Base-by-base conservation (phyloP, 1,140 invertebrate species). In the Leptinotarsa texana region DNA sequence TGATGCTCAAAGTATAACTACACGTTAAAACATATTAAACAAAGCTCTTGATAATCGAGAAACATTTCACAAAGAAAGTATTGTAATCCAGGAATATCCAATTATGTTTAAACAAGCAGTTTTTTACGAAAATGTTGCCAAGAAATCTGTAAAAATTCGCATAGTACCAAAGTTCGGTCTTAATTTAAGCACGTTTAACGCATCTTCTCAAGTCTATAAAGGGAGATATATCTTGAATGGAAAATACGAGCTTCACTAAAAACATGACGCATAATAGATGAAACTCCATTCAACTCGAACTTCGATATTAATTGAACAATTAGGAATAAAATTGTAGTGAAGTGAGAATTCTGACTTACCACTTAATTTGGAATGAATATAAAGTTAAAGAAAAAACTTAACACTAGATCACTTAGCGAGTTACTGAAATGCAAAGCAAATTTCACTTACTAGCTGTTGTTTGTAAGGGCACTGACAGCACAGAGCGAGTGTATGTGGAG, bases 401-500 rank as follows among this genome's bases (percentile, higher is more conserved):
- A 33, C 47, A 57, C 18, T 27, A 68, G 66, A 42, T 27, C 66
- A 42, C 66, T n/a, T 18, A 42, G n/a, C 24, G 42, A 33, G 42
- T 42, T 47, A 17, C 42, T 68, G 69, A 42, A 70, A 70, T 70
- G n/a, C 57, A 22, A 49, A 61, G 17, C 13, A 70, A 70, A 70
- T 18, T 21, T 70, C 47, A 70, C 69, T 70, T 22, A 49, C 69
- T 70, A 42, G 24, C 51, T 57, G 69, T 61, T 70, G 69, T 70
- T 70, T 70, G 69, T 70, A 70, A 70, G 69, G 47, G 69, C 51
- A 70, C 69, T 70, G 69, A 70, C 69, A 70, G 69, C 69, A 65
- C 63, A 65, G 17, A 65, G 69, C 33, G 18, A 61, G 47, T 48
- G 33, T 42, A 22, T 27, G 27, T 69, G 47, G 67, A 22, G 48